Percentiles rank a stretch among this genome's conserved stretches.
These are phyloP conservation scores for Linnaemya tessellans DNA, from an alignment of 2,888 invertebrate species.

Conservation along the genomic window DNA sequence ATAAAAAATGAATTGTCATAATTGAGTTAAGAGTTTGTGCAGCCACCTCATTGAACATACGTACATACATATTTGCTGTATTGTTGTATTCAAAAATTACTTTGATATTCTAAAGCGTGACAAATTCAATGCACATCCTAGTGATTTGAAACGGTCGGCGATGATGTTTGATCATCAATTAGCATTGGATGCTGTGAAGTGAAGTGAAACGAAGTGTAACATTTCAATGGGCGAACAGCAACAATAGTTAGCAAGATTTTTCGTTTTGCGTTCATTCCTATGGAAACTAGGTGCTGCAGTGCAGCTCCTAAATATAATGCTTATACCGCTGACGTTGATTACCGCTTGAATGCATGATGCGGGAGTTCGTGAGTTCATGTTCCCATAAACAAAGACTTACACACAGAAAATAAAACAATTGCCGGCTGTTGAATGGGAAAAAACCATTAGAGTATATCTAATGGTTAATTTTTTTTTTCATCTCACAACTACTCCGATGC, in stretches of 20 bases:
- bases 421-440: conserved; percentile 52
- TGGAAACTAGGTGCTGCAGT: conserved; percentile 43
- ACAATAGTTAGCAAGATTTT: conserved; percentile 36
- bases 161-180: conserved; percentile 58
- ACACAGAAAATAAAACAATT: conserved; percentile 54
- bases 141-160: conserved; percentile 17
- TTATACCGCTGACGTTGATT: conserved; percentile 55
- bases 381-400: conserved; percentile 66
- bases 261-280: background rate
- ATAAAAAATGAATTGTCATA: conserved; percentile 1
- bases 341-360: conserved; percentile 66
- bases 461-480: conserved; percentile 25
- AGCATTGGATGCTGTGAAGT: conserved; percentile 71
- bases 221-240: conserved; percentile 74
- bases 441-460: conserved; percentile 64
- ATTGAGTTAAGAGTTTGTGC: conserved; percentile 46
- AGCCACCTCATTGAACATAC: conserved; percentile 51
- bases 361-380: conserved; percentile 70
- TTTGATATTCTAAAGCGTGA: conserved; percentile 49
- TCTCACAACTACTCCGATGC: conserved; percentile 24
- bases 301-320: conserved; percentile 25
- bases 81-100: background rate
- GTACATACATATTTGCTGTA: conserved; percentile 1
- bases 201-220: conserved; percentile 75
- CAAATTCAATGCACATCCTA: conserved; percentile 55